These are phyloP conservation scores for Microplitis mediator DNA, from an alignment of 1,140 invertebrate genomes.

Conservation along the genomic window DNA sequence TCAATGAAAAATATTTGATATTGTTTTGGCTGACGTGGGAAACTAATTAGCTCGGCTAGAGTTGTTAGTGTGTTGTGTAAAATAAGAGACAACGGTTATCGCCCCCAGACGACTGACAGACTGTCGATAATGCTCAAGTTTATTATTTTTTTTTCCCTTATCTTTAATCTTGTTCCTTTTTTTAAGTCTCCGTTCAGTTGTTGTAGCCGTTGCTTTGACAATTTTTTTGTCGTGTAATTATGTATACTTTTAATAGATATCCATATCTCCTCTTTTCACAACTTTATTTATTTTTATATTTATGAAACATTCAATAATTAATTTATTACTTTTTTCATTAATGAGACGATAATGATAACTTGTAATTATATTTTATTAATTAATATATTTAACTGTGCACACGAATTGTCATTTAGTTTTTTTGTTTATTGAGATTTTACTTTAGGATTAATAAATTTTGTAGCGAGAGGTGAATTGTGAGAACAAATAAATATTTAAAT, in stretches of 20 bases:
- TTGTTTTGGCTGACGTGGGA: slow-evolving; percentile 14
- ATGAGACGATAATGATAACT: no score
- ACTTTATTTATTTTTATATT: neutral
- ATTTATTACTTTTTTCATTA: no score
- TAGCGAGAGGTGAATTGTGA: no score
- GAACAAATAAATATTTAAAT: no score
- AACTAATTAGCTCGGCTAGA: neutral
- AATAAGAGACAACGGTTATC: slow-evolving; percentile 25
- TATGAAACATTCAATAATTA: neutral
- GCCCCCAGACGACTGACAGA: slow-evolving; percentile 27
- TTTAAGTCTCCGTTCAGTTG: neutral
- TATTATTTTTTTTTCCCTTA: slow-evolving; percentile 6
- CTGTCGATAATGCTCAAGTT: slow-evolving; percentile 18
- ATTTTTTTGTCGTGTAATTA: slow-evolving; percentile 14
- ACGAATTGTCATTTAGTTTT: no score
- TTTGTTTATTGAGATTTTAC: no score
- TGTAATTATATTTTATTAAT: no score
- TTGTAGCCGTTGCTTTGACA: slow-evolving; percentile 15
- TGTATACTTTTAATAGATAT: no score
- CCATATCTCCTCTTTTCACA: no score
- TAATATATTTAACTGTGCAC: no score
- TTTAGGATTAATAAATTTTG: no score
- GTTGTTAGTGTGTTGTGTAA: neutral
- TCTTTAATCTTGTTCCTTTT: neutral
- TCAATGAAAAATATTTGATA: neutral